These are phyloP conservation scores for Crossocerus cetratus DNA, from an alignment of 2,888 invertebrate genomes.

Conservation along the genomic window DNA sequence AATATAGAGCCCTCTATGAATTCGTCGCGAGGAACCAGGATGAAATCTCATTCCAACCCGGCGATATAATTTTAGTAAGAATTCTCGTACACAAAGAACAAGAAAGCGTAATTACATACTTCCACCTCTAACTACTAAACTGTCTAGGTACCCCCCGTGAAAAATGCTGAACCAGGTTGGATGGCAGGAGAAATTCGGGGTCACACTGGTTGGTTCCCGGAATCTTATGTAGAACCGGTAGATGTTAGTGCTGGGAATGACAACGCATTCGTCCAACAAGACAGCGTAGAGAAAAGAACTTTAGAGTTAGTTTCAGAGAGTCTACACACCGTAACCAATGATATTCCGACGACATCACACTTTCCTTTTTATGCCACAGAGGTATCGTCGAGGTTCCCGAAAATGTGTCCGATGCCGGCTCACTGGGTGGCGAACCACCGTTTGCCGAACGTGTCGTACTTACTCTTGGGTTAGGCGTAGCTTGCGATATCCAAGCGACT, in stretches of 20 bases:
- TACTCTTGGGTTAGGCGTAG: conserved; percentile 71
- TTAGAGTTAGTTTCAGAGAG: conserved; percentile 78
- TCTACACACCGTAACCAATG: not conserved
- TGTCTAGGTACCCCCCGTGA: conserved; percentile 82
- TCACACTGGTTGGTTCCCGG: conserved; percentile 97
- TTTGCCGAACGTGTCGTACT: conserved; percentile 69
- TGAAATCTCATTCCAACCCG: conserved; percentile 95
- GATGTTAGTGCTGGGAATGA: conserved; percentile 76
- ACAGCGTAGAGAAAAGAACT: conserved; percentile 73
- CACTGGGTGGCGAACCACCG: conserved; percentile 72
- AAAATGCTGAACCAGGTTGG: conserved; percentile 98
- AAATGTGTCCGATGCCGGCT: conserved; percentile 78
- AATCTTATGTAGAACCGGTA: conserved; percentile 93
- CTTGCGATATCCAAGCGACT: conserved; percentile 77
- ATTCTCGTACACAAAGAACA: not conserved
- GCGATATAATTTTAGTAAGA: conserved; percentile 90
- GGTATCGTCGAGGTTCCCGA: conserved; percentile 88
- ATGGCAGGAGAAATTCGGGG: conserved; percentile 94
- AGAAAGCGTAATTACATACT: not conserved
- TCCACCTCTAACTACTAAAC: not conserved
- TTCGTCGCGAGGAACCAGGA: conserved; percentile 95
- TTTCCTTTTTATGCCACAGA: conserved; percentile 72
- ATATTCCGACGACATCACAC: not conserved
- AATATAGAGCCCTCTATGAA: conserved; percentile 95
- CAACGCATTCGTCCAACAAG: conserved; percentile 74